Percentiles rank a stretch among this genome's conserved stretches.
Conservation (phyloP, 2,797 vertebrate species). For the Arctocebus calabarensis region DNA sequence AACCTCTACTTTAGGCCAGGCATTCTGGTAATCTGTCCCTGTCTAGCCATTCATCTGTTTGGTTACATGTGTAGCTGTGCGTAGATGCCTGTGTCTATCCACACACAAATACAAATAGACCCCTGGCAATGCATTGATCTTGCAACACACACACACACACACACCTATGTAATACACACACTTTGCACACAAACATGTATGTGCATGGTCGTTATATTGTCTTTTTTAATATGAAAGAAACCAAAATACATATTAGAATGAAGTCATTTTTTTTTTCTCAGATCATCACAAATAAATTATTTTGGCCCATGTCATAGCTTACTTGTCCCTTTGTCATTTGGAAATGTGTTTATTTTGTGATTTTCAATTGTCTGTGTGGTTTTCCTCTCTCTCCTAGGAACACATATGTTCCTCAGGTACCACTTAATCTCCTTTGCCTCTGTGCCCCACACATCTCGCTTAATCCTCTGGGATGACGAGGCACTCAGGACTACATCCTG, state of each 20-base stretch:
- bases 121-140: neutral
- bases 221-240: neutral
- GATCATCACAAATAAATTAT: neutral
- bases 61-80: neutral
- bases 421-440: neutral
- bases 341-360: neutral
- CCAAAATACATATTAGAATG: neutral
- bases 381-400: neutral
- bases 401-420: neutral
- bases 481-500: neutral
- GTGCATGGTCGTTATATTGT: neutral
- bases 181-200: neutral
- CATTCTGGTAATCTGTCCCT: neutral
- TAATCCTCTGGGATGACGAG: neutral
- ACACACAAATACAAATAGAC: neutral
- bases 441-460: neutral
- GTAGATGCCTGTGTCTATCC: neutral
- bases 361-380: neutral
- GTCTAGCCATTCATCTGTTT: neutral
- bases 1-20: neutral
- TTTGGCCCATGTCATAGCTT: neutral
- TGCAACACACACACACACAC: no score
- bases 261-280: neutral
- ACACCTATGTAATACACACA: neutral
- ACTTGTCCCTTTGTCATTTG: neutral